phyloP scores from a whole-genome alignment of 2,797 vertebrate genomes.

The Triplophysa bombifrons region DNA sequence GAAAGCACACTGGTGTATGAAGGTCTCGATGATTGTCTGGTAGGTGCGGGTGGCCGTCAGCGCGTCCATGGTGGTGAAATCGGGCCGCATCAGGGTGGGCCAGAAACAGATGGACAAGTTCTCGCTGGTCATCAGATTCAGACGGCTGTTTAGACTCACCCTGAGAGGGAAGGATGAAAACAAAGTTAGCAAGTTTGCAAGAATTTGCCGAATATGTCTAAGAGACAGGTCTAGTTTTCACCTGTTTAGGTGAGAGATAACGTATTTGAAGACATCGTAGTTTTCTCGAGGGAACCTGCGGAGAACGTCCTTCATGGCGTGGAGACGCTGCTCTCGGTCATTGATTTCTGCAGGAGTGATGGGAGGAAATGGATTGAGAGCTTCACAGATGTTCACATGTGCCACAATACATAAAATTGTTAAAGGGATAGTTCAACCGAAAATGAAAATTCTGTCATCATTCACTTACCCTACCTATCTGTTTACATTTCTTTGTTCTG shows the following conservation, averaged over 20 bases:
- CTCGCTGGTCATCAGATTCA: conserved; percentile 96
- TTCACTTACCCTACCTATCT: too few relatives aligned
- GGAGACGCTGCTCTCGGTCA: conserved; percentile 89
- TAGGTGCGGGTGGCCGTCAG: conserved; percentile 94
- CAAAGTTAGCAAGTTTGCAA: background rate
- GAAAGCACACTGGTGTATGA: conserved; percentile 91
- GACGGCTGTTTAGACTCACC: conserved; percentile 88
- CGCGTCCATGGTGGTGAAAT: conserved; percentile 96
- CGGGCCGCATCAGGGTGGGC: conserved; percentile 94
- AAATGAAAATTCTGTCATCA: too few relatives aligned
- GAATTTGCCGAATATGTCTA: conserved; percentile 18
- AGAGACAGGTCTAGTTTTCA: conserved; percentile 61
- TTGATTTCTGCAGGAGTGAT: conserved; percentile 82
- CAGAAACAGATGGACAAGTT: conserved; percentile 99
- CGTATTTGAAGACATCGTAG: conserved; percentile 95
- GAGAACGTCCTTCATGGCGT: conserved; percentile 89
- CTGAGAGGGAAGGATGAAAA: conserved; percentile 64
- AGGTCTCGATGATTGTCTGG: conserved; percentile 98
- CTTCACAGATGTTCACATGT: conserved; percentile 30
- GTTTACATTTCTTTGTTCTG: too few relatives aligned
- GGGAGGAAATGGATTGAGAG: conserved; percentile 35
- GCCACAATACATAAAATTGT: conserved; percentile 16
- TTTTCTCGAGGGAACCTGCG: conserved; percentile 91
- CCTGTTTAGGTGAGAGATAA: conserved; percentile 92
- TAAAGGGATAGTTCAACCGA: background rate